These are phyloP conservation scores for Staurois parvus DNA, from an alignment of 2,797 vertebrate genomes.

Conservation along the genomic window DNA sequence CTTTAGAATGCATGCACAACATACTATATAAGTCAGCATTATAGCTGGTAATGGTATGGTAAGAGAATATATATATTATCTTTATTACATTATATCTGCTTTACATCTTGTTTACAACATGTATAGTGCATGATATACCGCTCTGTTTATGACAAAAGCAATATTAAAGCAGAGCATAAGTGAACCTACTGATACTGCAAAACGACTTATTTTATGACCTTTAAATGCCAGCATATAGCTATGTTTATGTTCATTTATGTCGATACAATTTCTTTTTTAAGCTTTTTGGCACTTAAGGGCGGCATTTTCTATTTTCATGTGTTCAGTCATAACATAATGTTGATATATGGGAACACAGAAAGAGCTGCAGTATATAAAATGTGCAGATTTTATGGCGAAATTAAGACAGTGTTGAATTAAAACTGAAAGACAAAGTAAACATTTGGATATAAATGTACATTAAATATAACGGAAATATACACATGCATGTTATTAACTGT, in stretches of 20 bases:
- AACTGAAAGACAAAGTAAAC: constrained; percentile 31
- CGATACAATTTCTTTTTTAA: constrained; percentile 44
- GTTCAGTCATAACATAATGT: constrained; percentile 43
- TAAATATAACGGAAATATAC: constrained; percentile 22
- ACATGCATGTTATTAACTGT: constrained; percentile 28
- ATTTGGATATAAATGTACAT: constrained; percentile 5
- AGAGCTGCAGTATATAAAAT: constrained; percentile 45
- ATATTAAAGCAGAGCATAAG: constrained; percentile 22
- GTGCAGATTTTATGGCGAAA: constrained; percentile 5
- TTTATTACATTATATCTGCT: constrained; percentile 38
- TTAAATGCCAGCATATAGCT: constrained; percentile 50
- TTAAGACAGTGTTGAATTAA: constrained; percentile 31
- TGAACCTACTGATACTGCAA: constrained; percentile 38
- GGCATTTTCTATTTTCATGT: constrained; percentile 48
- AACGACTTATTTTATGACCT: constrained; percentile 53
- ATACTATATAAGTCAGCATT: not conserved
- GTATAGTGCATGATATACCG: constrained; percentile 37
- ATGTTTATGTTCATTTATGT: constrained; percentile 53
- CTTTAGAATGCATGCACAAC: not conserved
- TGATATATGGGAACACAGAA: constrained; percentile 45
- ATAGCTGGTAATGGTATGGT: constrained; percentile 6
- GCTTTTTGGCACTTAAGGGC: constrained; percentile 53
- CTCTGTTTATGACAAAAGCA: constrained; percentile 40
- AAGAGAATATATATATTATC: constrained; percentile 19
- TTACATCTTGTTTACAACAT: constrained; percentile 40